Percentiles rank a stretch among this genome's conserved stretches.
phyloP scores from a whole-genome alignment of 2,888 invertebrate species.

The Pachydiplax longipennis region DNA sequence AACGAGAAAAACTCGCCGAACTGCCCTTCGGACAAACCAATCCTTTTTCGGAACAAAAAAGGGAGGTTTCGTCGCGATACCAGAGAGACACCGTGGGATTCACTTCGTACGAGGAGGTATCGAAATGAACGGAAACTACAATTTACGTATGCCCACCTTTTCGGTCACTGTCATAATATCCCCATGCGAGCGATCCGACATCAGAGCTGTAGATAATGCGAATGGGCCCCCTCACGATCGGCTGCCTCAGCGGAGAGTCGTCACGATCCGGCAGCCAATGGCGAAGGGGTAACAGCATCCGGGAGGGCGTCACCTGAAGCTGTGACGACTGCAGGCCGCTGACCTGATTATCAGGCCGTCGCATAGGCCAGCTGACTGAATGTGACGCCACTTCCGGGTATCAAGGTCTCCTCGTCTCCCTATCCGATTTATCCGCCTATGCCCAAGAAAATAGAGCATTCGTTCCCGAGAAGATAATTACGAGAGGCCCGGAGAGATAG shows the following conservation, averaged over 20 bases:
- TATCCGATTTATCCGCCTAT: constrained; percentile 34
- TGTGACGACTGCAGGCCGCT: constrained; percentile 46
- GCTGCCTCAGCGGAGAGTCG: background rate
- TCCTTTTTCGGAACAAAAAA: too few relatives aligned
- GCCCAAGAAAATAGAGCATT: constrained; percentile 21
- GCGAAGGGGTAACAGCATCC: constrained; percentile 47
- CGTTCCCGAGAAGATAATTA: background rate
- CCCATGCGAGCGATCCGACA: constrained; percentile 20
- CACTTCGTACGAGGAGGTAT: background rate
- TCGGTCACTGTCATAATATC: constrained; percentile 19
- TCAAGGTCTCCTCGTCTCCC: constrained; percentile 49
- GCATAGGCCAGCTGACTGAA: constrained; percentile 48
- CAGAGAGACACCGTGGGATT: background rate
- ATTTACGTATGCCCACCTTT: constrained; percentile 29
- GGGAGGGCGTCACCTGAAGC: constrained; percentile 50
- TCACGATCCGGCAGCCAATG: constrained; percentile 47
- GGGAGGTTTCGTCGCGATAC: background rate
- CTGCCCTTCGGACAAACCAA: too few relatives aligned
- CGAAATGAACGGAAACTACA: background rate
- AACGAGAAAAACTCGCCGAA: background rate
- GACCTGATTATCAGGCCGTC: constrained; percentile 46
- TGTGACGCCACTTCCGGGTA: constrained; percentile 51
- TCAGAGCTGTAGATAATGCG: background rate
- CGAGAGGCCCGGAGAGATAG: background rate
- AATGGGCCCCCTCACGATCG: background rate